These are phyloP conservation scores for Saccostrea cuccullata DNA, from an alignment of 1,140 invertebrate species.

Conservation along the genomic window DNA sequence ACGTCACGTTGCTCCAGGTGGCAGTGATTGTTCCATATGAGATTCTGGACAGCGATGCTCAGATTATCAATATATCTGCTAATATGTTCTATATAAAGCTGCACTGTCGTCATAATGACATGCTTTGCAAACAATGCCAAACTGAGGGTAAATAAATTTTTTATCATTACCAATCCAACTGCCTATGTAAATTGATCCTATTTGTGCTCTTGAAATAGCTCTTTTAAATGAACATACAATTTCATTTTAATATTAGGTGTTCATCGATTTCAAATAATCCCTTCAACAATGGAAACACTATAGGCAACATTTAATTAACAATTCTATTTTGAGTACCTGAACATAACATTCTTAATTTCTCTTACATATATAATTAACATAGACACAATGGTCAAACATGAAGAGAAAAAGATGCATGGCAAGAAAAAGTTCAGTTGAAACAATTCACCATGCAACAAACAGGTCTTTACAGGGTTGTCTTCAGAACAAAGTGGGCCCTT, in stretches of 20 bases:
- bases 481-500: too few species aligned
- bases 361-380: too few species aligned
- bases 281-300: not conserved
- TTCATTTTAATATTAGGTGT: not conserved
- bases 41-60: not conserved
- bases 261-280: not conserved
- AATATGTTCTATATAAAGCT: not conserved
- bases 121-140: not conserved
- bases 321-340: not conserved
- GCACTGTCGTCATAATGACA: not conserved
- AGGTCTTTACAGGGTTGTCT: too few species aligned
- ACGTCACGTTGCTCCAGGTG: not conserved
- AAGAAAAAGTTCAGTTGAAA: too few species aligned
- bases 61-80: slow-evolving; percentile 2
- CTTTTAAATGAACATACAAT: slow-evolving; percentile 13
- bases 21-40: not conserved
- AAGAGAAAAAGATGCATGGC: too few species aligned
- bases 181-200: not conserved
- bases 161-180: not conserved
- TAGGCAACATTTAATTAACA: not conserved
- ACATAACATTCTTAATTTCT: not conserved
- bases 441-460: too few species aligned
- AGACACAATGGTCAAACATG: too few species aligned
- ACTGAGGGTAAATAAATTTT: not conserved
- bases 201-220: not conserved